A percentile compares a stretch with the other conserved stretches of the same genome.
Conservation (phyloP, 2,113 vertebrate genomes). For the Oryzias celebensis region DNA sequence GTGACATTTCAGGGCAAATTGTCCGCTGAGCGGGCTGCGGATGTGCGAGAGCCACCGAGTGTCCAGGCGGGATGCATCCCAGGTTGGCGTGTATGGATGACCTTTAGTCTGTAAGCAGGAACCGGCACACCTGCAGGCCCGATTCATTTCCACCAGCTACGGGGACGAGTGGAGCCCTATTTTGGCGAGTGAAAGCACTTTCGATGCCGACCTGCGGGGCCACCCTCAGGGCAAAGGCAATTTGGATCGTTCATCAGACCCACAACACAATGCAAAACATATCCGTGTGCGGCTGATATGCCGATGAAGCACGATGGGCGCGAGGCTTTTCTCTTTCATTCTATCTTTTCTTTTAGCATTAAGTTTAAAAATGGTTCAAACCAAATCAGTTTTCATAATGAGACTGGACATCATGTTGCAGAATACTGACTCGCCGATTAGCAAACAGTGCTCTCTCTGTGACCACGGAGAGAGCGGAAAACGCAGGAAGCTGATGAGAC, state of each 20-base stretch:
- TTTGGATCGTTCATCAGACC: conserved; percentile 58
- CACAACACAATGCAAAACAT: conserved; percentile 52
- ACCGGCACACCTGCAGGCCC: conserved; percentile 53
- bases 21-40: conserved; percentile 11
- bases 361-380: conserved; percentile 26
- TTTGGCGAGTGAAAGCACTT: conserved; percentile 69
- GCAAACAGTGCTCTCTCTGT: conserved; percentile 57
- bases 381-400: conserved; percentile 20
- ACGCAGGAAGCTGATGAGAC: conserved; percentile 49
- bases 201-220: conserved; percentile 57
- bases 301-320: conserved; percentile 25
- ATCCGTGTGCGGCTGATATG: conserved; percentile 32
- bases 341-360: conserved; percentile 27
- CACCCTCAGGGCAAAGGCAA: conserved; percentile 71
- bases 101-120: conserved; percentile 62
- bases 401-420: conserved; percentile 35
- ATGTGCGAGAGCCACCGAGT: conserved; percentile 28
- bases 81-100: conserved; percentile 48
- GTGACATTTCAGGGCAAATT: conserved; percentile 38
- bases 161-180: conserved; percentile 40
- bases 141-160: conserved; percentile 59
- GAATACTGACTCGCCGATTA: conserved; percentile 66
- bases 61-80: conserved; percentile 49
- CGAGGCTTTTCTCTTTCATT: conserved; percentile 35
- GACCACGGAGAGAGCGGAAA: conserved; percentile 47